These are phyloP conservation scores for Athene cunicularia DNA, from an alignment of 2,113 vertebrate genomes.

Conservation along the genomic window DNA sequence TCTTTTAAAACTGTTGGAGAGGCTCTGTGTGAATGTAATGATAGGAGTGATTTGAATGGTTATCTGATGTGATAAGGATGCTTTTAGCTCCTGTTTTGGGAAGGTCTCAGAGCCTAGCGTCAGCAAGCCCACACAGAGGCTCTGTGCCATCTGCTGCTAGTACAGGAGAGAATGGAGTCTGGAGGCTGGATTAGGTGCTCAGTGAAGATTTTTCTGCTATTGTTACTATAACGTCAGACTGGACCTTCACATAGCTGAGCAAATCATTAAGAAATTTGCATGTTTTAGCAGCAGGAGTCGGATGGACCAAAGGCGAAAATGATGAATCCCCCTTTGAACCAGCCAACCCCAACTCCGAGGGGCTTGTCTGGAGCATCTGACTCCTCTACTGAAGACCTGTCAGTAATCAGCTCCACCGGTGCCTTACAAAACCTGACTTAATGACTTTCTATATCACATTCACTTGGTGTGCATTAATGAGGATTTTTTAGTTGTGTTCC, in stretches of 20 bases:
- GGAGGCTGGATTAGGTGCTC: not conserved
- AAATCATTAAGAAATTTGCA: not conserved
- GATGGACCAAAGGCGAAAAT: not conserved
- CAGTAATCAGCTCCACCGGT: slow-evolving; percentile 6
- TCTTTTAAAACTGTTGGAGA: not conserved
- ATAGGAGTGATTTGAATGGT: not conserved
- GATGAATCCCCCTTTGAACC: not conserved
- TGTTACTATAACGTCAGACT: not conserved
- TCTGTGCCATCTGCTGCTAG: slow-evolving; percentile 46
- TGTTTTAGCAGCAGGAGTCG: not conserved
- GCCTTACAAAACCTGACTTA: slow-evolving; percentile 24
- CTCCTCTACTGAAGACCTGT: not conserved
- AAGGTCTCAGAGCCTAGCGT: not conserved
- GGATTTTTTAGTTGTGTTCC: slow-evolving; percentile 66
- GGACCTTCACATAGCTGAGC: not conserved
- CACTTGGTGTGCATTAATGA: slow-evolving; percentile 71
- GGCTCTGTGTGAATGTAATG: not conserved
- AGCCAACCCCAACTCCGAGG: not conserved
- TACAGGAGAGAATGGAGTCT: not conserved
- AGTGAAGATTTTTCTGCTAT: not conserved
- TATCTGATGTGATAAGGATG: not conserved
- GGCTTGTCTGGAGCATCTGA: not conserved
- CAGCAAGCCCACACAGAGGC: slow-evolving; percentile 40
- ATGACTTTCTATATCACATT: slow-evolving; percentile 59
- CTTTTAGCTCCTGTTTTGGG: slow-evolving; percentile 13